Evolutionary conservation across 2,888 invertebrate species (phyloP), one percentile per base, ranked within the genome.

Genomic region (Agonopterix subpropinquella): DNA sequence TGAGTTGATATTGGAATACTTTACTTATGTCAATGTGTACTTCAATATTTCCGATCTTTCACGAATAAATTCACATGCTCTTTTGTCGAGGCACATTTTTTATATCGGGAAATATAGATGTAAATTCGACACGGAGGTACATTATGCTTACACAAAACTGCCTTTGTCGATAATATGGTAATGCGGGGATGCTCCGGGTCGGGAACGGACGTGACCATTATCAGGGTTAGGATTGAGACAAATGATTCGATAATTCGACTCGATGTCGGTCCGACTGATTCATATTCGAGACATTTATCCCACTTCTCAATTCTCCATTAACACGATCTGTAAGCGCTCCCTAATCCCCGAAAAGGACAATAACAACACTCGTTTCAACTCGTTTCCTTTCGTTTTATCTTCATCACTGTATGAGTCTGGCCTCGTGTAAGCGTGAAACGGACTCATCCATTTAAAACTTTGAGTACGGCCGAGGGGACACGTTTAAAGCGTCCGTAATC

Each of bases 401-500:
- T 48, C 55, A 55, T 59, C 55, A 58, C 53, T 52, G 57, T 52
- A 51, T 55, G 49, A 48, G 54, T 11, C 55, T 49, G 42, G 52
- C 47, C 51, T 46, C 57, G 58, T 57, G 56, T 53, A 54, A 64
- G 59, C 61, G 59, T 51, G 54, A 66, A 62, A 67, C 70, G 63
- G 68, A 67, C 70, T 78, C 69, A 76, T 82, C 75, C 79, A 73
- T 81, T 84, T 79, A 77, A 77, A 84, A 85, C 71, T 83, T 77
- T 59, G 65, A 73, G 62, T 62, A 64, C 70, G 74, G 71, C 70
- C 71, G 66, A 77, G 70, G 75, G 82, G 78, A 80, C 81, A 79
- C 82, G 76, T 76, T 78, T 79, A 77, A 79, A 85, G 77, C 76
- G 77, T 72, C 70, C 78, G 80, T 86, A 87, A 87, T 87, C 84